phyloP scores from a whole-genome alignment of 2,888 invertebrate genomes.

The Drosophila anomelani region DNA sequence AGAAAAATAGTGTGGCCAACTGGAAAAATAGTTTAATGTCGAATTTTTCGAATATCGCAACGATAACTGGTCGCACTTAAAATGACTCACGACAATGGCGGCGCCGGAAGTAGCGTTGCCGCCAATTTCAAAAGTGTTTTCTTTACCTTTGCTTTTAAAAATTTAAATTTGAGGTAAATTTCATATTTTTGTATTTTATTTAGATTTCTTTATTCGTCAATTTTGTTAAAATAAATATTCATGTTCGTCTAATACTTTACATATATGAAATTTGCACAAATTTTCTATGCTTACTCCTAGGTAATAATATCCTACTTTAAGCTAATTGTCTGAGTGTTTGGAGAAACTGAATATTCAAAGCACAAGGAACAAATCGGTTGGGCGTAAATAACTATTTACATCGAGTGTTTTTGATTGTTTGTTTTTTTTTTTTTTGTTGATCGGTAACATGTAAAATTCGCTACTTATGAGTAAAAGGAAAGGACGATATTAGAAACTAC shows the following conservation, averaged over 20 bases:
- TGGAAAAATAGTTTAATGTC: too few species aligned
- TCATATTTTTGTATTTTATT: too few species aligned
- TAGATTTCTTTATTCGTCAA: conserved; percentile 32
- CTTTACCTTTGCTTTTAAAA: too few species aligned
- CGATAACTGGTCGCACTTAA: too few species aligned
- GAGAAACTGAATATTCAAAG: conserved; percentile 44
- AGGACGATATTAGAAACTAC: conserved; percentile 23
- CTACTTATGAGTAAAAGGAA: conserved; percentile 36
- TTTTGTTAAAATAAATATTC: conserved; percentile 44
- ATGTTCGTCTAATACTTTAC: conserved; percentile 48
- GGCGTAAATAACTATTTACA: conserved; percentile 35
- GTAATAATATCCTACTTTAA: conserved; percentile 23
- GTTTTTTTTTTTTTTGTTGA: conserved; percentile 7
- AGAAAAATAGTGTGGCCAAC: too few species aligned
- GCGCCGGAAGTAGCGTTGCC: too few species aligned
- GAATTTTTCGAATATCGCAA: too few species aligned
- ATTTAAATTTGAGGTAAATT: too few species aligned
- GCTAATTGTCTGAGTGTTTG: conserved; percentile 39
- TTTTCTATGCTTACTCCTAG: conserved; percentile 22
- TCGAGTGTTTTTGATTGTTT: conserved; percentile 20
- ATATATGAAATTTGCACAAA: conserved; percentile 26
- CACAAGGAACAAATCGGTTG: conserved; percentile 46
- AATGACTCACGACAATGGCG: too few species aligned
- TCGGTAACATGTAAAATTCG: conserved; percentile 38
- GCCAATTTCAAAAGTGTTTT: too few species aligned